Evolutionary conservation across 2,888 invertebrate species (phyloP).

Genomic region (Monoplex corrugatus): DNA sequence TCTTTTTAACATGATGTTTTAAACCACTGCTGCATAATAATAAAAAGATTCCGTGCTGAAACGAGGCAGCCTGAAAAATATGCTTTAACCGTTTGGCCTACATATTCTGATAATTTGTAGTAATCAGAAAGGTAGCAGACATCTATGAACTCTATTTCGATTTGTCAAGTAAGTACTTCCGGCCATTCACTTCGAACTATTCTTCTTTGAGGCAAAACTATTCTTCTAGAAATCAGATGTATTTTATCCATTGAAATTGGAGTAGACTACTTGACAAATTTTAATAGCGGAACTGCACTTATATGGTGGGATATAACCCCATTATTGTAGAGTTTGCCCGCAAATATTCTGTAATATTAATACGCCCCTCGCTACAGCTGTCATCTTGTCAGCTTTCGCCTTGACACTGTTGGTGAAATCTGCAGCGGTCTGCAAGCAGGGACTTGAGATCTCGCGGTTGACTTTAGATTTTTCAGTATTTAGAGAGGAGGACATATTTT

Average conservation of each 20-base stretch:
- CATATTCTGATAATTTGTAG: background rate
- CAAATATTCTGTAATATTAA: constrained; percentile 43
- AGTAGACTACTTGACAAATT: too few relatives aligned
- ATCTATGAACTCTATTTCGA: background rate
- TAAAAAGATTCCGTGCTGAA: background rate
- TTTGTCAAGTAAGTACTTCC: background rate
- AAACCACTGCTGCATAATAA: background rate
- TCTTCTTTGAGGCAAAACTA: background rate
- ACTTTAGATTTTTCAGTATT: constrained; percentile 7
- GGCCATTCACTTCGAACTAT: background rate
- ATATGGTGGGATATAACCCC: background rate
- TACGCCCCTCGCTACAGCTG: constrained; percentile 77
- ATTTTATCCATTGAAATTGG: background rate
- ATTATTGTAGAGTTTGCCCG: background rate
- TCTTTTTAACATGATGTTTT: constrained; percentile 27
- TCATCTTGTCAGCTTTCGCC: too few relatives aligned
- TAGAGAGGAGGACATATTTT: constrained; percentile 27
- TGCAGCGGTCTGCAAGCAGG: constrained; percentile 45
- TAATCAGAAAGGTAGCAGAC: background rate
- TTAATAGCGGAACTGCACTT: background rate
- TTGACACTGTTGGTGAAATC: too few relatives aligned
- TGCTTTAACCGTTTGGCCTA: background rate
- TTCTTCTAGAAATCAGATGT: too few relatives aligned
- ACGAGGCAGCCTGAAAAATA: background rate
- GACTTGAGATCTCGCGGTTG: too few relatives aligned